Base-by-base conservation (phyloP, 2,797 vertebrate species). In the Fistularia commersonii region DNA sequence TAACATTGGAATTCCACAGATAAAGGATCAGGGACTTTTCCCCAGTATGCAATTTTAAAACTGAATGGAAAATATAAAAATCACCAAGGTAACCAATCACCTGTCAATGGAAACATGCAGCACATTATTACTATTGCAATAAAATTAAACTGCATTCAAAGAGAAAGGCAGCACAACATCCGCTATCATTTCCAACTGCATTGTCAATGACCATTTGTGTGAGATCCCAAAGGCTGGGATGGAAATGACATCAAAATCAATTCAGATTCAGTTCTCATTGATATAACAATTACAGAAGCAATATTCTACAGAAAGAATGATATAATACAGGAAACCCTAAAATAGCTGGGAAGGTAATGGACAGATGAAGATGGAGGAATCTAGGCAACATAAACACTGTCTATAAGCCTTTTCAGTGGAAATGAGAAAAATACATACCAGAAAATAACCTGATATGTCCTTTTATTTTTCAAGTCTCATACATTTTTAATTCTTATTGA, bases 81-180 rank as follows among this genome's bases (percentile, higher is more conserved):
- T 60, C 23, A 23, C 23, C 23, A 23, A 23, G 23, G 23, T 32
- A 48, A 35, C 14, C 8, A 59, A 43, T 61, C 58, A 50, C 40
- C 55, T 51, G 42, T 53, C 41, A 54, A 48, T 41, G 56, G 41
- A 57, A 63, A 61, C 47, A 57, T 56, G 37, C 32, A 54, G 56
- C 54, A 57, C 47, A 37, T 56, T 36, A 41, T 51, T 64, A 65
- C 49, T 48, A 55, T 66, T 50, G 41, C 54, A 71, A 69, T 79
- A 68, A 74, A 77, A 51, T 44, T 43, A 73, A 75, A 78, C 67
- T 67, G 47, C 72, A 66, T 23, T 4, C 23, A 23, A 23, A 23
- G 32, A 39, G 43, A 65, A 50, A 65, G 49, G 41, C 51, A 56
- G 45, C 41, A 37, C 48, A 69, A 67, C 50, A 72, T 65, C 65